Percentiles rank a stretch among this genome's conserved stretches.
Conservation (phyloP, 1,140 invertebrate genomes). For the Drosophila nigrodunni region DNA sequence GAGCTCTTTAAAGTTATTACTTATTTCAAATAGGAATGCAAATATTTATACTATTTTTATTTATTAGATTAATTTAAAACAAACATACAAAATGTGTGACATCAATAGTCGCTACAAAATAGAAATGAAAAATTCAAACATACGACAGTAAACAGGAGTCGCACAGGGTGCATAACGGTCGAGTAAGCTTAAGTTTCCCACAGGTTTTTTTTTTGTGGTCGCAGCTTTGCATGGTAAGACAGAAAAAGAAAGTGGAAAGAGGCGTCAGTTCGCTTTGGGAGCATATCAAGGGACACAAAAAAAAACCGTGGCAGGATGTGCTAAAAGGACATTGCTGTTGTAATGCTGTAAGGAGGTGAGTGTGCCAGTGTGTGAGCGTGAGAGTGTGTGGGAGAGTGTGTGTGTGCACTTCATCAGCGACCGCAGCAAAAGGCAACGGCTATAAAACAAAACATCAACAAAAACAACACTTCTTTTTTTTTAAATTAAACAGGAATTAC, state of each 20-base stretch:
- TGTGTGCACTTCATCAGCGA: conserved; percentile 78
- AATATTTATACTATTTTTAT: too few relatives aligned
- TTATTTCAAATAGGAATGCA: too few relatives aligned
- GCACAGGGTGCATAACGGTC: too few relatives aligned
- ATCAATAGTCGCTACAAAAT: too few relatives aligned
- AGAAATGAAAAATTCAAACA: too few relatives aligned
- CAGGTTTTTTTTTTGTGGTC: conserved; percentile 15
- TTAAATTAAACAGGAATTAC: conserved; percentile 13
- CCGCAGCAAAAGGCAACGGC: conserved; percentile 64
- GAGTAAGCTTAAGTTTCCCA: not conserved
- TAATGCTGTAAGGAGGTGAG: not conserved
- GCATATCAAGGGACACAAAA: conserved; percentile 41
- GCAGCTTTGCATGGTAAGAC: not conserved
- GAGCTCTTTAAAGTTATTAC: too few relatives aligned
- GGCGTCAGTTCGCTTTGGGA: not conserved
- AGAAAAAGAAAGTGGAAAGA: not conserved
- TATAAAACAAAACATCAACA: conserved; percentile 45
- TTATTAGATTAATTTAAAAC: too few relatives aligned
- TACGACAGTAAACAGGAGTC: too few relatives aligned
- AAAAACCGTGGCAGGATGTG: conserved; percentile 55
- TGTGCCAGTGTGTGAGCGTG: not conserved
- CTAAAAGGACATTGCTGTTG: conserved; percentile 74
- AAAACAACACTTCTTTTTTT: conserved; percentile 3
- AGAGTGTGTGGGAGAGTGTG: conserved; percentile 11
- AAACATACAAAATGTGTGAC: too few relatives aligned